Conservation (phyloP, 2,113 vertebrate genomes). For the Cyanistes caeruleus region DNA sequence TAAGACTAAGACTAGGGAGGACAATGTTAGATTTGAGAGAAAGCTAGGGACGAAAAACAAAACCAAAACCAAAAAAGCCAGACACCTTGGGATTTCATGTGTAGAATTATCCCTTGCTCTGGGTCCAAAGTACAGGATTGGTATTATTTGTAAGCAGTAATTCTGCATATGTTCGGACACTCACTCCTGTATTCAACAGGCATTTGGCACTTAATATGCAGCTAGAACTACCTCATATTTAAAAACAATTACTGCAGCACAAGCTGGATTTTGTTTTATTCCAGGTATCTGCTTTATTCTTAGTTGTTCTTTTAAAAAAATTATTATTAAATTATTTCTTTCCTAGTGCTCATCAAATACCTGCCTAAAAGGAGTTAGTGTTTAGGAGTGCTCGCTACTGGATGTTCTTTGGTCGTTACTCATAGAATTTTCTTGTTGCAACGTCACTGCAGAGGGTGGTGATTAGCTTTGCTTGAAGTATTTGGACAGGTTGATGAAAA, state of each 20-base stretch:
- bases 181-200: background rate
- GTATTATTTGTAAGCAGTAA: background rate
- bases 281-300: background rate
- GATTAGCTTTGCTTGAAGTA: background rate
- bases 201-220: background rate
- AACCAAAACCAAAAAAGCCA: too few species aligned
- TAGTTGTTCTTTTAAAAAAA: background rate
- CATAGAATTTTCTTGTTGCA: background rate
- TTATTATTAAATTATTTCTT: background rate
- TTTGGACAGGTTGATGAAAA: background rate
- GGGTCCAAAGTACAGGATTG: background rate
- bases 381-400: background rate
- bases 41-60: background rate
- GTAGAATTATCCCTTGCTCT: background rate
- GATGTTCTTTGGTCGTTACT: background rate
- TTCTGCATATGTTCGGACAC: background rate
- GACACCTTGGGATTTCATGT: background rate
- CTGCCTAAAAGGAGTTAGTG: background rate
- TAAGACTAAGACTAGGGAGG: background rate
- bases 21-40: background rate
- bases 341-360: background rate
- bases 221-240: fast-evolving
- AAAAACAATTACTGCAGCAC: background rate
- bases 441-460: background rate
- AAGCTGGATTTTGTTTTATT: background rate